Evolutionary conservation across 2,888 invertebrate species (phyloP).

Genomic region (Tromatobia lineatoria): DNA sequence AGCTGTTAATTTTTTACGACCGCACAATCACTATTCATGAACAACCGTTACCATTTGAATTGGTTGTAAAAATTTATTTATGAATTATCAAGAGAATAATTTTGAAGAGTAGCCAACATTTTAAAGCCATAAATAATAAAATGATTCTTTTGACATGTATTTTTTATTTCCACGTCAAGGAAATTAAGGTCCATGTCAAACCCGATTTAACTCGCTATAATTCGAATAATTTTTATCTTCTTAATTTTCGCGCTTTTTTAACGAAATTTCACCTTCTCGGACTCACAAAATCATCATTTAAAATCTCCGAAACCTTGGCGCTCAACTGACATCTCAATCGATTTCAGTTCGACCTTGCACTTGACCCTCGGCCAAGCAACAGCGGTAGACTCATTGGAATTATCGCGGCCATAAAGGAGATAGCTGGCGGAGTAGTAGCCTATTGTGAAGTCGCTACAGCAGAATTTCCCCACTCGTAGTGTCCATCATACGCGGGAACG

Average conservation of each 20-base stretch:
- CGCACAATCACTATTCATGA: no score
- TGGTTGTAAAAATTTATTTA: no score
- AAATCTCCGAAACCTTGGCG: neutral
- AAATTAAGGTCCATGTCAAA: no score
- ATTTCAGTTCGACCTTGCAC: slow-evolving; percentile 53
- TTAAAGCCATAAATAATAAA: no score
- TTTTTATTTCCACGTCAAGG: neutral
- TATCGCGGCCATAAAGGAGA: slow-evolving; percentile 54
- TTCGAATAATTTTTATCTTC: neutral
- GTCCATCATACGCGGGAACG: neutral
- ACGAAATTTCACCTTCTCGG: neutral
- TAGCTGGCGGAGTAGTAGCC: neutral
- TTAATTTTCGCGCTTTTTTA: neutral
- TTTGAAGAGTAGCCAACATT: no score
- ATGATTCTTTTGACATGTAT: no score
- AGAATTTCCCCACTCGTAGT: neutral
- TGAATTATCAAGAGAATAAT: no score
- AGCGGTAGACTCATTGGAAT: slow-evolving; percentile 29
- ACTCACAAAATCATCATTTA: neutral
- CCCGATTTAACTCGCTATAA: no score
- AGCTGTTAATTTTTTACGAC: no score
- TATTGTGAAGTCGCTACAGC: neutral
- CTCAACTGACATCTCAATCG: slow-evolving; percentile 13
- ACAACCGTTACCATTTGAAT: no score
- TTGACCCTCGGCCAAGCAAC: slow-evolving; percentile 42